Conservation (phyloP, 2,888 invertebrate genomes). For the Chaetogeoica ovagalla region DNA sequence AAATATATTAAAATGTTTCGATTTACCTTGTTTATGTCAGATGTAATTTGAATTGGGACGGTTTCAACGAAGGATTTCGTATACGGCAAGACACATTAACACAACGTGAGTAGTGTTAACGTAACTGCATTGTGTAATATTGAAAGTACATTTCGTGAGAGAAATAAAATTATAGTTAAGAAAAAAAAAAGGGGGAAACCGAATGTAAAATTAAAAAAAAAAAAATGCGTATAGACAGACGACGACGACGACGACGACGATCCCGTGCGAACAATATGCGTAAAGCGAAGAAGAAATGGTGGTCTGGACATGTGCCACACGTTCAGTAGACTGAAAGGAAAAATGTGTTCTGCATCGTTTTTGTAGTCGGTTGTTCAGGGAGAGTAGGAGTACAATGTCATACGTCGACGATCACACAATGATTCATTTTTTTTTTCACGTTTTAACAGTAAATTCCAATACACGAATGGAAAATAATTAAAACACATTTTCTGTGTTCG, state of each 20-base stretch:
- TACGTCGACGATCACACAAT: slow-evolving; percentile 4
- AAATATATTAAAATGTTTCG: too few relatives aligned
- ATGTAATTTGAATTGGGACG: too few relatives aligned
- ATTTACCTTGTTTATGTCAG: too few relatives aligned
- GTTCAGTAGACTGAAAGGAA: slow-evolving; percentile 49
- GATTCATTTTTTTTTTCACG: not conserved
- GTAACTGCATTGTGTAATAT: not conserved
- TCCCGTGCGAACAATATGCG: not conserved
- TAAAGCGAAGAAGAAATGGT: slow-evolving; percentile 23
- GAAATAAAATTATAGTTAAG: not conserved
- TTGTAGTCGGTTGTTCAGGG: slow-evolving; percentile 9
- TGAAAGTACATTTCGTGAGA: not conserved
- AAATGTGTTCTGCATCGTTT: slow-evolving; percentile 20
- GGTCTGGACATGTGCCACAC: slow-evolving; percentile 45
- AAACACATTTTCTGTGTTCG: not conserved
- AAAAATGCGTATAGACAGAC: not conserved
- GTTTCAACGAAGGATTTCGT: not conserved
- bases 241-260: not conserved
- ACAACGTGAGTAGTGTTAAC: slow-evolving; percentile 19
- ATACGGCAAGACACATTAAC: slow-evolving; percentile 10
- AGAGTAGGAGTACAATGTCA: slow-evolving; percentile 37
- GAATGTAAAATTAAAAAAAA: not conserved
- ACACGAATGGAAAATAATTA: slow-evolving; percentile 8
- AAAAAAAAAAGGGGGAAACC: not conserved
- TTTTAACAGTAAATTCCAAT: slow-evolving; percentile 19